Conservation (phyloP, 2,888 invertebrate genomes). For the Acanthoscelides obtectus region DNA sequence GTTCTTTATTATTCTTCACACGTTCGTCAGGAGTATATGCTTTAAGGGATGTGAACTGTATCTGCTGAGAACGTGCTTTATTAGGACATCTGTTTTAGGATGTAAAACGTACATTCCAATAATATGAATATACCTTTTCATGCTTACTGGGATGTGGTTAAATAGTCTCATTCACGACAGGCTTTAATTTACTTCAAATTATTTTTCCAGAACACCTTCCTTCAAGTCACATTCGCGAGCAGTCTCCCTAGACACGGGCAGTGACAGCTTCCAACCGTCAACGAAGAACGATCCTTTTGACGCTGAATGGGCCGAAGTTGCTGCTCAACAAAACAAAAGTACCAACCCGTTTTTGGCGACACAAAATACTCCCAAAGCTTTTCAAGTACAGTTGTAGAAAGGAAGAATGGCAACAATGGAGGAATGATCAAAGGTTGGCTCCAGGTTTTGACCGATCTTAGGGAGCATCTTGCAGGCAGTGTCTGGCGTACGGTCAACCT, state of each 20-base stretch:
- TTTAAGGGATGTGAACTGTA: too few species aligned
- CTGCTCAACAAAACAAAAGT: constrained; percentile 52
- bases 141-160: too few species aligned
- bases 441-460: neutral
- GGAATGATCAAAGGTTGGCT: neutral
- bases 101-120: too few species aligned
- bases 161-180: too few species aligned
- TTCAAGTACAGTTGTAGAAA: constrained; percentile 58
- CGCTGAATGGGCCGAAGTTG: constrained; percentile 75
- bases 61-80: too few species aligned
- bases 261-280: constrained; percentile 30
- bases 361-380: constrained; percentile 52
- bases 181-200: too few species aligned
- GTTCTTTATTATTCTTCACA: too few species aligned
- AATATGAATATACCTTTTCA: too few species aligned
- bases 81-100: too few species aligned
- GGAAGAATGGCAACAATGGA: neutral
- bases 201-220: constrained; percentile 45
- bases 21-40: too few species aligned
- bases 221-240: constrained; percentile 49
- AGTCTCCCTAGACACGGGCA: constrained; percentile 53
- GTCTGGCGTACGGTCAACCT: too few species aligned
- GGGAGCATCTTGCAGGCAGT: too few species aligned
- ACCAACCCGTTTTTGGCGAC: constrained; percentile 60
- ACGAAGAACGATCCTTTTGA: constrained; percentile 68